Percentiles rank a stretch among this genome's conserved stretches.
These are phyloP conservation scores for Thamnophis elegans DNA, from an alignment of 2,797 vertebrate species.

Conservation along the genomic window DNA sequence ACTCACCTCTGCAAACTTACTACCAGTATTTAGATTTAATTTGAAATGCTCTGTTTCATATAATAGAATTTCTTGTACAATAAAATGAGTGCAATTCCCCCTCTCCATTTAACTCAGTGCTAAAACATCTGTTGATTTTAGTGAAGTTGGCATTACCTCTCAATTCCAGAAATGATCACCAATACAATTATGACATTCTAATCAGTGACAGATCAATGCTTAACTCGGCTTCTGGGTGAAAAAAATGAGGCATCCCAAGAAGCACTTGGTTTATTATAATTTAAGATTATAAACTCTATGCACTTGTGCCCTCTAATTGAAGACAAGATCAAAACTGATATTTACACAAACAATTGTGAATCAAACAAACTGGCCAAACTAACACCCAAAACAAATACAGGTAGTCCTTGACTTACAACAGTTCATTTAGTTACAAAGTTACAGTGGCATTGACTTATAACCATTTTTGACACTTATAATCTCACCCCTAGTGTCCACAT, in stretches of 20 bases:
- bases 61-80: background rate
- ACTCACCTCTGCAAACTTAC: background rate
- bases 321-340: background rate
- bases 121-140: background rate
- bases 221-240: background rate
- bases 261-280: background rate
- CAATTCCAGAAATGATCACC: background rate
- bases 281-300: background rate
- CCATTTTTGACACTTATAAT: background rate
- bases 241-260: background rate
- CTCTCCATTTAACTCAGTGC: background rate
- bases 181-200: background rate
- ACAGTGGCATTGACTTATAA: background rate
- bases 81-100: background rate
- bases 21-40: background rate
- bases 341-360: background rate
- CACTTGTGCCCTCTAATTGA: background rate
- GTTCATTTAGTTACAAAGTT: background rate
- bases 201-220: background rate
- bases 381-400: background rate
- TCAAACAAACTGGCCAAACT: background rate
- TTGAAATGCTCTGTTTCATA: background rate
- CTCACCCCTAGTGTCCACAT: background rate
- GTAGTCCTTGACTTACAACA: background rate
- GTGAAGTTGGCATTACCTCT: background rate